Conservation (phyloP, 2,797 vertebrate genomes). For the Momotus momota region DNA sequence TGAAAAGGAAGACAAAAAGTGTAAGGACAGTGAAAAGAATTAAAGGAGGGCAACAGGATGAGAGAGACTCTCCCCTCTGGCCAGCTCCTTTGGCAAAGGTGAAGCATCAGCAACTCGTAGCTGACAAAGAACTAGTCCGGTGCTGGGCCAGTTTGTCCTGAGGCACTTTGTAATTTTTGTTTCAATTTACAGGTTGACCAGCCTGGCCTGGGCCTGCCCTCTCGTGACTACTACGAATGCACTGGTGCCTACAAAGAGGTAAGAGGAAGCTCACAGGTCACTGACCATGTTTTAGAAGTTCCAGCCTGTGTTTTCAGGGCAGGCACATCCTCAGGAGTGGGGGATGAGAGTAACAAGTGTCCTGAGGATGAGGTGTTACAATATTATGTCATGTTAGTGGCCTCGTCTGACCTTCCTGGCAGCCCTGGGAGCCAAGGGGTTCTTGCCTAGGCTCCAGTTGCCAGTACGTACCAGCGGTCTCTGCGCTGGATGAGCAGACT, state of each 20-base stretch:
- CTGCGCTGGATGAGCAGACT: background rate
- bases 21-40: background rate
- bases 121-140: rapidly evolving
- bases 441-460: background rate
- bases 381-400: background rate
- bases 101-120: background rate
- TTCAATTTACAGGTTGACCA: slow-evolving; percentile 88
- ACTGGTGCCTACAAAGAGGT: slow-evolving; percentile 90
- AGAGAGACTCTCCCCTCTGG: background rate
- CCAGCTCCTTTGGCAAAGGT: background rate
- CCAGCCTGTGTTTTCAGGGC: background rate
- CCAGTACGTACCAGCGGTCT: background rate
- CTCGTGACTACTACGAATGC: slow-evolving; percentile 92
- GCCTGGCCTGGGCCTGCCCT: slow-evolving; percentile 90
- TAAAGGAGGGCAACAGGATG: background rate
- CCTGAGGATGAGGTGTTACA: background rate
- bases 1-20: background rate
- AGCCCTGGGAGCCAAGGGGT: background rate
- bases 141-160: background rate
- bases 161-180: background rate
- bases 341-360: background rate
- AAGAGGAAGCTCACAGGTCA: background rate
- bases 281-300: rapidly evolving
- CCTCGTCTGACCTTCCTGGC: background rate
- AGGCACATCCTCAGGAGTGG: background rate